Base-by-base conservation (phyloP, 1,140 invertebrate genomes). In the Euschistus heros region DNA sequence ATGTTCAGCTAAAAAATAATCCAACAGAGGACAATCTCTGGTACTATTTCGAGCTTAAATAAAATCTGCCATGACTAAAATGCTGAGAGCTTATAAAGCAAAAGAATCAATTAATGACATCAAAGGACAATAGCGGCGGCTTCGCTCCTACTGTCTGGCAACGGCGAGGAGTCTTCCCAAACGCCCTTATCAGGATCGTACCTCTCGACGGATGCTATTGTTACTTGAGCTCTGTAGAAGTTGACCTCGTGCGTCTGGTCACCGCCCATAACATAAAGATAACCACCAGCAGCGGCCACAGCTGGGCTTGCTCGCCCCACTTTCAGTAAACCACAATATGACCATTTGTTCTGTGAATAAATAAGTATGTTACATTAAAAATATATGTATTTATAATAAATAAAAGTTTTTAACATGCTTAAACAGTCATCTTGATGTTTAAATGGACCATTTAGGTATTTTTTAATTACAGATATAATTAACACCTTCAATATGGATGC, bases 251-350 rank as follows among this genome's bases (percentile, higher is more conserved):
- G 81, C 1, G 80, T 83, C 24, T 69, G 68, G 42, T 69, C 66
- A n/a, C 91, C 91, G 3, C 91, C 91, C 69, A 90, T 88, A 14
- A 91, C 86, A 71, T 92, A 92, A 1, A 94, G 79, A 59, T 84
- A 80, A 10, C 87, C 87, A 73, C 91, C 86, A 13, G 90, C 84
- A 50, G 91, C 88, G 30, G 88, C 87, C 44, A 92, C 89, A 57
- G 89, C 88, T 27, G 90, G 89, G 73, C 87, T 89, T 22, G 89
- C 88, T 69, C 91, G 80, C 63, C 83, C 85, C 27, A 86, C 81
- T 27, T 82, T 82, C 81, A 94, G 84, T 10, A 84, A 79, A 37
- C 86, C 80, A 33, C 94, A 83, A 30, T 81, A 83, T 62, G 77
- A 82, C 90, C 91, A 94, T 73, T 83, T 82, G 73, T 92, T 84